phyloP scores from a whole-genome alignment of 2,888 invertebrate species.

The Liopterus haemorrhoidalis region DNA sequence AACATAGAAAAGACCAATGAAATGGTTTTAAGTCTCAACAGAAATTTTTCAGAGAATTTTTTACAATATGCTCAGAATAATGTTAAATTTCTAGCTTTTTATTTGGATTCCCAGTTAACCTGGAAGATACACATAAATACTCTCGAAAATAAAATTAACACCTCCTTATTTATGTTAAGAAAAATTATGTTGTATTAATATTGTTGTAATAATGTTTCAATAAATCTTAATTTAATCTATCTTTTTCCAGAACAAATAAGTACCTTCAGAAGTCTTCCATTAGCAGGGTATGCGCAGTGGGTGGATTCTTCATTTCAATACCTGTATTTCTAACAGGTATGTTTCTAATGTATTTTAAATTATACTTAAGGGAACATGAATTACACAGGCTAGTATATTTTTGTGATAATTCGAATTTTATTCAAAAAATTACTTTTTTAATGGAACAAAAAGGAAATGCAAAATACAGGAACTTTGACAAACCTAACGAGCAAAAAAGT shows the following conservation, averaged over 20 bases:
- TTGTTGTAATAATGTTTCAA: too few species aligned
- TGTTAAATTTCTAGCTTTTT: too few species aligned
- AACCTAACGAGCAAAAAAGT: slow-evolving; percentile 8
- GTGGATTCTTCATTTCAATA: slow-evolving; percentile 91
- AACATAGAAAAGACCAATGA: too few species aligned
- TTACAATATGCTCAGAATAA: too few species aligned
- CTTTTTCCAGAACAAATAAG: slow-evolving; percentile 74
- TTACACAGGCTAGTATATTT: too few species aligned
- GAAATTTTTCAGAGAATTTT: too few species aligned
- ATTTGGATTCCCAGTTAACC: too few species aligned
- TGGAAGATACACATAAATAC: too few species aligned
- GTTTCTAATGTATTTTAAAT: slow-evolving; percentile 30
- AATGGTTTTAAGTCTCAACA: too few species aligned
- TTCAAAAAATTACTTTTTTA: not conserved
- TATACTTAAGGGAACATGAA: not conserved
- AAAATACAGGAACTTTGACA: not conserved
- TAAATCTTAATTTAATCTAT: slow-evolving; percentile 18
- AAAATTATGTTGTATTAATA: too few species aligned
- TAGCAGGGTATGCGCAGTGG: slow-evolving; percentile 84
- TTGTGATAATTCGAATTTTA: not conserved
- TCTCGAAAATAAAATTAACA: too few species aligned
- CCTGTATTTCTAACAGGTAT: slow-evolving; percentile 88
- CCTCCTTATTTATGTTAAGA: too few species aligned
- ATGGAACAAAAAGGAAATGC: not conserved
- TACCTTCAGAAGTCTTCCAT: slow-evolving; percentile 88